Conservation (phyloP, 2,888 invertebrate genomes). For the Rosalia funebris region DNA sequence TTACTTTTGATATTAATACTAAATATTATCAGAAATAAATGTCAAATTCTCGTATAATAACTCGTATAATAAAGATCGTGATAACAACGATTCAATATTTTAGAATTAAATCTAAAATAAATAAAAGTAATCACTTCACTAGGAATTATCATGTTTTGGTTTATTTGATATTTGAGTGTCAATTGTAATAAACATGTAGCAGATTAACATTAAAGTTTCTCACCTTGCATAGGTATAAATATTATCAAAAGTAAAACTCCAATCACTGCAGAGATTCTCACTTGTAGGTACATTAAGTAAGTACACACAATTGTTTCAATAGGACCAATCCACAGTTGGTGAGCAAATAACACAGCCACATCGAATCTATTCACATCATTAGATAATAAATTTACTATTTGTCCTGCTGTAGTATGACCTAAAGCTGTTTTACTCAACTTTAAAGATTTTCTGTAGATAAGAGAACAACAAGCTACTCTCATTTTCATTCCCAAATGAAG, state of each 20-base stretch:
- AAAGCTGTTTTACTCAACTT: constrained; percentile 73
- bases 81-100: no score
- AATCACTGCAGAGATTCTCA: constrained; percentile 67
- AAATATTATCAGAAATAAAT: no score
- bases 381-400: constrained; percentile 87
- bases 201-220: no score
- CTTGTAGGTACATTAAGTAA: constrained; percentile 76
- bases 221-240: constrained; percentile 65
- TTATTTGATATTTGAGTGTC: no score
- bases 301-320: constrained; percentile 79
- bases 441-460: constrained; percentile 80
- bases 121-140: no score
- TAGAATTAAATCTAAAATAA: no score
- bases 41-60: no score
- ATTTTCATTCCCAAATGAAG: constrained; percentile 87
- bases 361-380: constrained; percentile 95
- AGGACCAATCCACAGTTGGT: constrained; percentile 85
- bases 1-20: no score
- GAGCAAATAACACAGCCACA: constrained; percentile 80
- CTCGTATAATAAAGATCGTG: no score
- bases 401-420: constrained; percentile 78
- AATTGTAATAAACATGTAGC: no score
- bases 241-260: constrained; percentile 68
- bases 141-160: no score
- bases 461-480: constrained; percentile 82